A percentile compares a stretch with the other conserved stretches of the same genome.
Conservation (phyloP, 2,888 invertebrate species). For the Pyralis farinalis region DNA sequence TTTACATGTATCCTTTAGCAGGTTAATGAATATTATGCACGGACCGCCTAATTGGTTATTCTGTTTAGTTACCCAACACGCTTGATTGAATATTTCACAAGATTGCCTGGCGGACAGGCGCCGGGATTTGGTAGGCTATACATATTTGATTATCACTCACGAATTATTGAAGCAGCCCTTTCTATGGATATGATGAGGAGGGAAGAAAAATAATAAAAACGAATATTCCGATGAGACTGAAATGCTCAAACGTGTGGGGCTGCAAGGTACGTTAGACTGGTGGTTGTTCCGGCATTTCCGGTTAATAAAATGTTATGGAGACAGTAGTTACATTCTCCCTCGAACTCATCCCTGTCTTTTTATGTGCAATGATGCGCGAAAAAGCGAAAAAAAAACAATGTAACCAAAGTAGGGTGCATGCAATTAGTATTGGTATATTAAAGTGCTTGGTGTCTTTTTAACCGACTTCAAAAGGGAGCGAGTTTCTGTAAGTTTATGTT, state of each 20-base stretch:
- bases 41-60: slow-evolving; percentile 53
- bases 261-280: background rate
- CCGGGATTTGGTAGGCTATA: slow-evolving; percentile 38
- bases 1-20: slow-evolving; percentile 14
- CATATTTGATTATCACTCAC: slow-evolving; percentile 56
- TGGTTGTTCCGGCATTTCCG: background rate
- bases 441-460: background rate
- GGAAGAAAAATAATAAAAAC: background rate
- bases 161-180: slow-evolving; percentile 22
- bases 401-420: slow-evolving; percentile 7
- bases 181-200: slow-evolving; percentile 3
- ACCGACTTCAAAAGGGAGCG: no score
- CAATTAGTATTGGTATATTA: slow-evolving; percentile 7
- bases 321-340: slow-evolving; percentile 2
- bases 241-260: no score
- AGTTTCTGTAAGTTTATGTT: no score
- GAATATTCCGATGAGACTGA: no score
- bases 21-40: slow-evolving; percentile 28
- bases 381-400: slow-evolving; percentile 8
- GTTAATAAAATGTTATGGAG: slow-evolving; percentile 6
- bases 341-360: slow-evolving; percentile 4
- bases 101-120: slow-evolving; percentile 41
- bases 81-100: slow-evolving; percentile 59
- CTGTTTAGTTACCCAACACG: slow-evolving; percentile 53
- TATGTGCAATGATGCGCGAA: slow-evolving; percentile 5